Conservation (phyloP, 2,113 vertebrate species). For the Oplegnathus fasciatus region DNA sequence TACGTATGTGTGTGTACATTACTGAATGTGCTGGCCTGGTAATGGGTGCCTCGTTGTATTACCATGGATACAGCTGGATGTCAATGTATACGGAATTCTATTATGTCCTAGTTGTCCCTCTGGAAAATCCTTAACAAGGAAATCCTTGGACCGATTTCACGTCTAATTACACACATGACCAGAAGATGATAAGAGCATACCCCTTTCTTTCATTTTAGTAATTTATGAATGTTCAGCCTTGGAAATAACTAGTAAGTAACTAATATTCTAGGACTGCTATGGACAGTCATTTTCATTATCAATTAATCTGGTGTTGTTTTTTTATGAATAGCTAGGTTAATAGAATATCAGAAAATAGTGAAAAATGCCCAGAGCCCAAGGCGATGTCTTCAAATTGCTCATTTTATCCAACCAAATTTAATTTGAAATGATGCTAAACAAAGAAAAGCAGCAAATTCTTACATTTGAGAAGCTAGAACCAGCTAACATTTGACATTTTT, state of each 20-base stretch:
- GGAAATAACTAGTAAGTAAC: not conserved
- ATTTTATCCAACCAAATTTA: not conserved
- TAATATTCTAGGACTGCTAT: not conserved
- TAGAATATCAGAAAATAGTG: not conserved
- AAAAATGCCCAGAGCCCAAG: not conserved
- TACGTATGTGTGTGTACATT: conserved; percentile 6
- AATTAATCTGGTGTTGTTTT: not conserved
- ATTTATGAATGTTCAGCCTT: not conserved
- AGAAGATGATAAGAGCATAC: conserved; percentile 11
- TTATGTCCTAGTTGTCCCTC: conserved; percentile 54
- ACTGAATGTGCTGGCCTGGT: conserved; percentile 25
- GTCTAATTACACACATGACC: conserved; percentile 54
- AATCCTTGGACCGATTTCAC: conserved; percentile 53
- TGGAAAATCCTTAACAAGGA: conserved; percentile 61
- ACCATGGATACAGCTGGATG: conserved; percentile 61
- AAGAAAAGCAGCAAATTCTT: not conserved
- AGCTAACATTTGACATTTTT: not conserved
- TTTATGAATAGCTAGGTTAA: not conserved
- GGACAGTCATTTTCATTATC: not conserved
- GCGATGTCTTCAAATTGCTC: not conserved
- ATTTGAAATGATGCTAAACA: not conserved
- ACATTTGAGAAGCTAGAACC: not conserved
- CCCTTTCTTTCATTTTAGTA: not conserved
- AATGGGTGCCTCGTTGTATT: conserved; percentile 49
- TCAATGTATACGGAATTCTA: conserved; percentile 64